Base-by-base conservation (phyloP, 2,797 vertebrate genomes). In the Silurus aristotelis region DNA sequence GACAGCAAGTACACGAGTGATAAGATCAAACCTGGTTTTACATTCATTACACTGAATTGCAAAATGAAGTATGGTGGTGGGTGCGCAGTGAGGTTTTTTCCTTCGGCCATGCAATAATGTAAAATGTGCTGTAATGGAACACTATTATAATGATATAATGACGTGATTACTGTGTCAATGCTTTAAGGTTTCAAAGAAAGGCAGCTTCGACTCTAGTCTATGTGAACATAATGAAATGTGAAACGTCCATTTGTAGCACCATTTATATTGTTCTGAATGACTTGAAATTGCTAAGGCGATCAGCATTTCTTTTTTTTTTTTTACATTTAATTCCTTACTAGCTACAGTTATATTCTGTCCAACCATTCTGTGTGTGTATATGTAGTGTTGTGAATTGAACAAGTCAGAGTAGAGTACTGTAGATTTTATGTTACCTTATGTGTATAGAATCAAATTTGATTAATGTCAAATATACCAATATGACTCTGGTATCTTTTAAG, bases 1-100 rank as follows among this genome's bases (percentile, higher is more conserved):
- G 80, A 88, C 61, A 55, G 8, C 60, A 61, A 83, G 64, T 55
- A 60, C 71, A 83, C 61, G 27, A 63, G 12, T 48, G 80, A 87
- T 61, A 48, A 75, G 78, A 70, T 73, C 48, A 80, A 64, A 83
- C 38, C 25, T 5, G 66, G 83, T 87, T 70, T 66, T 80, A 85
- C 83, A 80, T 89, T 85, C 85, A 72, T 84, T 67, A 86, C 67
- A 86, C 64, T 84, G 84, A 61, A 67, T 63, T 70, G 38, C 27
- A 77, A 6, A 5, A 58, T 83, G 46, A 80, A 70, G 71, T 31
- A 79, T 52, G 78, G 78, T 52, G 78, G 43, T 66, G 46, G 63
- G 61, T 80, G 63, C 66, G 38, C 38, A 9, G n/a, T n/a, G 20
- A 63, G 31, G 7, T 43, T 27, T 80, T 80, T 75, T 12, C 19